Conservation (phyloP, 2,797 vertebrate species). For the Echeneis naucrates region DNA sequence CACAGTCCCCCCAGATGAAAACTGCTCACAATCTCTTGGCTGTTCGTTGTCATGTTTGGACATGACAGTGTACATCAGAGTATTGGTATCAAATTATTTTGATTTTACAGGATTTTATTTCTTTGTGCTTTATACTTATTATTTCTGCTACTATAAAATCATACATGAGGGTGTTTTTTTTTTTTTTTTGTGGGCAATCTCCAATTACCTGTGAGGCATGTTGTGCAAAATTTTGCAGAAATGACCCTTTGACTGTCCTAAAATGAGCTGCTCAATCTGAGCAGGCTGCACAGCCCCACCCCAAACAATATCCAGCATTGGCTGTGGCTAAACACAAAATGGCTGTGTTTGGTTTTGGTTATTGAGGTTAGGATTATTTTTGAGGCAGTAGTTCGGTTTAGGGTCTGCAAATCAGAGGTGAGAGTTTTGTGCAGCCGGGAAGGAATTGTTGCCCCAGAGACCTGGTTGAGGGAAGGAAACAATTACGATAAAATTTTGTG, state of each 20-base stretch:
- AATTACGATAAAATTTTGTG: constrained; percentile 52
- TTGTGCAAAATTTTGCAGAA: constrained; percentile 6
- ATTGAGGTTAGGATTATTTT: constrained; percentile 50
- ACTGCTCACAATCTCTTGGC: too few species aligned
- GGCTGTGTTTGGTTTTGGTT: constrained; percentile 35
- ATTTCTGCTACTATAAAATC: constrained; percentile 12
- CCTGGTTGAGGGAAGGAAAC: constrained; percentile 32
- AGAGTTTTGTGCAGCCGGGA: constrained; percentile 29
- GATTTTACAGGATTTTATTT: constrained; percentile 4
- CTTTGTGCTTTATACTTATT: constrained; percentile 1
- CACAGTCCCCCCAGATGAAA: too few species aligned
- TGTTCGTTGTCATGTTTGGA: constrained; percentile 11
- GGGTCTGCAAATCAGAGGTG: constrained; percentile 26
- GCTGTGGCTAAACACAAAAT: too few species aligned
- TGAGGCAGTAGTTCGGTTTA: constrained; percentile 38
- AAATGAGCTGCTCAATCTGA: not conserved
- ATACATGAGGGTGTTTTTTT: not conserved
- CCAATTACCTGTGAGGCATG: constrained; percentile 7
- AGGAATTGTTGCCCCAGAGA: constrained; percentile 36
- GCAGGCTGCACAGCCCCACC: constrained; percentile 22
- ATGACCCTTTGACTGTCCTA: constrained; percentile 10
- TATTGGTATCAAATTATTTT: constrained; percentile 13
- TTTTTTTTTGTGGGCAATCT: too few species aligned
- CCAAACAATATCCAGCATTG: constrained; percentile 15
- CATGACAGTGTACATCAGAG: constrained; percentile 7